Percentiles rank a stretch among this genome's conserved stretches.
These are phyloP conservation scores for Corythaixoides concolor DNA, from an alignment of 2,113 vertebrate genomes.

Conservation along the genomic window DNA sequence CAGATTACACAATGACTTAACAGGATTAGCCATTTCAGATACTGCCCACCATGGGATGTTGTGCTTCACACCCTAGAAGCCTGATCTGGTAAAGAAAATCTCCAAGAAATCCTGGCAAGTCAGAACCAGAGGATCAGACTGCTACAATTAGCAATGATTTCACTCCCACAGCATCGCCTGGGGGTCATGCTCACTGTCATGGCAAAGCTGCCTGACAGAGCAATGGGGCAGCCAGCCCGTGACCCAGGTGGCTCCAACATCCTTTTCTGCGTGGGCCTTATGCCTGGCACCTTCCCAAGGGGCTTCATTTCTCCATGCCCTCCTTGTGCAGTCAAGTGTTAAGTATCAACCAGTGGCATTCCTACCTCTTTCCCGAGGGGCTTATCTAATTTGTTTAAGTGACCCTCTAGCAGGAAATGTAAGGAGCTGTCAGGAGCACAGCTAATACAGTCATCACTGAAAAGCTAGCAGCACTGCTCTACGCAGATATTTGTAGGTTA, in stretches of 20 bases:
- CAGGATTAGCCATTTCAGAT: background rate
- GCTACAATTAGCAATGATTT: background rate
- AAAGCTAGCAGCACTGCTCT: background rate
- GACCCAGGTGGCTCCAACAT: background rate
- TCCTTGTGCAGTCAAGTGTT: constrained; percentile 27
- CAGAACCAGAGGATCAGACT: background rate
- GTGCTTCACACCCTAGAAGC: background rate
- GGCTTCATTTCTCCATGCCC: background rate
- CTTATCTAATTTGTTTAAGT: constrained; percentile 11
- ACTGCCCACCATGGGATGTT: rapidly evolving
- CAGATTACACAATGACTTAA: background rate
- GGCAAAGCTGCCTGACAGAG: background rate
- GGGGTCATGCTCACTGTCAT: background rate
- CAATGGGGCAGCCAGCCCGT: rapidly evolving
- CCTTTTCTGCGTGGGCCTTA: rapidly evolving
- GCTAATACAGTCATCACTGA: constrained; percentile 5
- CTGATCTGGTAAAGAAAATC: background rate
- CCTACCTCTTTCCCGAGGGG: background rate
- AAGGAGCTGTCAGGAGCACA: constrained; percentile 20
- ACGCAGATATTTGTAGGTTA: background rate
- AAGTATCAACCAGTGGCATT: background rate
- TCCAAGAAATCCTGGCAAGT: background rate
- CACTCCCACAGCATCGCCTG: background rate
- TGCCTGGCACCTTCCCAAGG: background rate
- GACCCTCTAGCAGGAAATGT: background rate